Evolutionary conservation across 2,888 invertebrate genomes (phyloP).

Genomic region (Eupithecia exiguata): DNA sequence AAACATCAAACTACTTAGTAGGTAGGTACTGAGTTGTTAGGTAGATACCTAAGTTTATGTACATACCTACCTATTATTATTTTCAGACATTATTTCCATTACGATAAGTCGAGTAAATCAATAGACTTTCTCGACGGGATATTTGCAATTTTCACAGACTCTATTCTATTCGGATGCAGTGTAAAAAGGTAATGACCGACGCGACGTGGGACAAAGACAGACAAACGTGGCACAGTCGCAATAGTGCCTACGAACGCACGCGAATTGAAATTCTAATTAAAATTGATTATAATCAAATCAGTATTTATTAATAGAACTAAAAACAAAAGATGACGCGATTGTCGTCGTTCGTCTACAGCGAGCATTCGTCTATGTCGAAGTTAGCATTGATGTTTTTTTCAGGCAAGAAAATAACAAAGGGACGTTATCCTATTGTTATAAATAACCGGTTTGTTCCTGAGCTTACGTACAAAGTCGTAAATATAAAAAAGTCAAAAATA

Average conservation of each 20-base stretch:
- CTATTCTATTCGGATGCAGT: not conserved
- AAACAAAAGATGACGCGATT: not conserved
- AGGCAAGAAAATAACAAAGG: not conserved
- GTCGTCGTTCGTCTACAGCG: not conserved
- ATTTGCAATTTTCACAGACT: conserved; percentile 6
- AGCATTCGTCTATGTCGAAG: too few species aligned
- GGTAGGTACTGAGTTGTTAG: not conserved
- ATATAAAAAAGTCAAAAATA: not conserved
- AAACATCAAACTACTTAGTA: not conserved
- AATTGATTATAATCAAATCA: not conserved
- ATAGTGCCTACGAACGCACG: not conserved
- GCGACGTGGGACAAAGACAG: not conserved
- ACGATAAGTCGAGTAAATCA: not conserved
- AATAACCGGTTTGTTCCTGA: not conserved
- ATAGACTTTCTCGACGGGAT: not conserved
- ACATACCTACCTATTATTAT: not conserved
- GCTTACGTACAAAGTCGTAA: too few species aligned
- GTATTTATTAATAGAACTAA: not conserved
- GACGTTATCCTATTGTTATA: not conserved
- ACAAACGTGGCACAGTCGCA: not conserved
- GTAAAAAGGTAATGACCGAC: not conserved
- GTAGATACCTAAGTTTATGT: not conserved
- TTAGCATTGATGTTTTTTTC: not conserved
- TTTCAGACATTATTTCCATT: not conserved
- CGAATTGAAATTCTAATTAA: not conserved